Percentiles rank a stretch among this genome's conserved stretches.
These are phyloP conservation scores for Xenotilapia leptura DNA, from an alignment of 2,113 vertebrate species.

Conservation along the genomic window DNA sequence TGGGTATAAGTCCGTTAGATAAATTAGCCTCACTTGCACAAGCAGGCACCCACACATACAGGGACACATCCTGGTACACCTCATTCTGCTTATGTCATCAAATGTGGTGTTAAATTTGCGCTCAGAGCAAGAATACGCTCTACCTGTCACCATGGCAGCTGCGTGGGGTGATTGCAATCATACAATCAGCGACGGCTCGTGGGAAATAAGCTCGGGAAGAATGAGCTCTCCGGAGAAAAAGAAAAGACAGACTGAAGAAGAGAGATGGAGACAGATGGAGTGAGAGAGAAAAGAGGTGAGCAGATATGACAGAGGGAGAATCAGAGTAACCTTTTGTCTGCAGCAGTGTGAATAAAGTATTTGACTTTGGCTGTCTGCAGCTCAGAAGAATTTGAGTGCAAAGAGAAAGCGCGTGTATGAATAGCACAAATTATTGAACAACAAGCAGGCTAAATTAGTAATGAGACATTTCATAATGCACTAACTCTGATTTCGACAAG, in stretches of 20 bases:
- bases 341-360: background rate
- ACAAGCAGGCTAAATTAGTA: background rate
- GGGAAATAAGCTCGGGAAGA: conserved; percentile 56
- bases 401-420: background rate
- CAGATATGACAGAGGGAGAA: conserved; percentile 7
- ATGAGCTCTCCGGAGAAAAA: conserved; percentile 31
- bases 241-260: background rate
- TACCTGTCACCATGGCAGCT: conserved; percentile 58
- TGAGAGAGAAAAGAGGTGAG: background rate
- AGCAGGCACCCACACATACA: background rate
- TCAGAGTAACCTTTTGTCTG: conserved; percentile 9
- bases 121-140: conserved; percentile 20
- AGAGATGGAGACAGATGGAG: background rate
- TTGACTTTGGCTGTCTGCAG: background rate
- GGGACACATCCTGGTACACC: background rate
- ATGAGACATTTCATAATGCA: background rate
- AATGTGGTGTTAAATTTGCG: conserved; percentile 39
- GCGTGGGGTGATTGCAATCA: conserved; percentile 57
- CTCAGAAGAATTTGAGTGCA: background rate
- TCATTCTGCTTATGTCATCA: conserved; percentile 47
- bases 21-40: background rate
- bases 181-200: conserved; percentile 37
- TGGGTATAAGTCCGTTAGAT: background rate
- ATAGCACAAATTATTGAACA: background rate
- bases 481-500: background rate